phyloP scores from a whole-genome alignment of 2,888 invertebrate genomes.

The Hyposoter didymator region DNA sequence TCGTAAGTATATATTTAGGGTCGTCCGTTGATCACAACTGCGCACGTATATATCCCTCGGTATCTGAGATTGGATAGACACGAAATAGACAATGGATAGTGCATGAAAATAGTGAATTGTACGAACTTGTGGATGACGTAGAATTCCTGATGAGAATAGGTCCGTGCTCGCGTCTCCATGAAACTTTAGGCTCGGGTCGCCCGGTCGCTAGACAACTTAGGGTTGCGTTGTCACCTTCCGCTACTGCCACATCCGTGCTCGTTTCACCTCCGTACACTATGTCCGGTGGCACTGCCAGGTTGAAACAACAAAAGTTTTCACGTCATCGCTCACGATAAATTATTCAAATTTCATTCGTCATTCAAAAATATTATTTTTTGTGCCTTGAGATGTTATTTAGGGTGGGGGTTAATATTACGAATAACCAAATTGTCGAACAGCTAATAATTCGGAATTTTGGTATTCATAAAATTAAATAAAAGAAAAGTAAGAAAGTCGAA shows the following conservation, averaged over 20 bases:
- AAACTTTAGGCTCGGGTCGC: constrained; percentile 86
- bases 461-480: no score
- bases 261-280: constrained; percentile 86
- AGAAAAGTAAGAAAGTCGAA: no score
- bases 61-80: not conserved
- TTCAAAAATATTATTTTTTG: no score
- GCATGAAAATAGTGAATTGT: constrained; percentile 50
- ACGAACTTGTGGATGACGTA: constrained; percentile 72
- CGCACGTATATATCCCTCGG: not conserved
- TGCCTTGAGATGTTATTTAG: no score
- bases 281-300: constrained; percentile 86
- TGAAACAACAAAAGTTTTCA: constrained; percentile 35
- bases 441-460: no score
- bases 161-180: constrained; percentile 88
- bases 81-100: constrained; percentile 55
- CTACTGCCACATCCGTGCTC: constrained; percentile 87
- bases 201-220: constrained; percentile 87
- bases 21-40: not conserved
- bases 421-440: no score
- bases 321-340: not conserved
- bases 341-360: no score
- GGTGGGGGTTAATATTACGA: no score
- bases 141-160: constrained; percentile 84
- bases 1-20: constrained; percentile 21
- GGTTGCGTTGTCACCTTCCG: constrained; percentile 87